A percentile compares a stretch with the other conserved stretches of the same genome.
phyloP scores from a whole-genome alignment of 2,113 vertebrate genomes.

The Speoplatyrhinus poulsoni region DNA sequence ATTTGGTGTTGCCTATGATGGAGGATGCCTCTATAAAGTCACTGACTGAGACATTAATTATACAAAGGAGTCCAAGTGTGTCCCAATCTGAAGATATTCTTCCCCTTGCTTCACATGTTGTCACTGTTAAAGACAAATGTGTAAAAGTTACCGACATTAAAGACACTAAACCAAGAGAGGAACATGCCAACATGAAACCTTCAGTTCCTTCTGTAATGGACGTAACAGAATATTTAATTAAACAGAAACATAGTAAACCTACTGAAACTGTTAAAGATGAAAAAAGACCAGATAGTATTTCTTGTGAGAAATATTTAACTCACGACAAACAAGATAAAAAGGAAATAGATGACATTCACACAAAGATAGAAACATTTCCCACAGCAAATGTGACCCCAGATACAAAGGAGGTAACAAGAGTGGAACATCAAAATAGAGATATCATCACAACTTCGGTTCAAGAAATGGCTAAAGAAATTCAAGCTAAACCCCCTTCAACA shows the following conservation, averaged over 20 bases:
- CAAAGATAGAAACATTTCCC: background rate
- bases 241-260: too few species aligned
- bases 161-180: background rate
- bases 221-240: background rate
- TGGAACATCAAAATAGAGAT: background rate
- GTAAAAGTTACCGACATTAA: background rate
- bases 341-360: background rate
- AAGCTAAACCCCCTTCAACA: background rate
- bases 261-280: too few species aligned
- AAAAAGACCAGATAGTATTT: too few species aligned
- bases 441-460: constrained; percentile 17
- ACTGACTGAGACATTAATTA: too few species aligned
- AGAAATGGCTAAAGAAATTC: constrained; percentile 12
- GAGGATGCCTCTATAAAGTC: too few species aligned
- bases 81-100: too few species aligned
- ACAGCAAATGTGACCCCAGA: background rate
- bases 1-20: too few species aligned
- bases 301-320: too few species aligned
- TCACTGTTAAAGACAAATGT: constrained; percentile 1
- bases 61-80: too few species aligned
- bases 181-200: background rate
- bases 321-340: background rate
- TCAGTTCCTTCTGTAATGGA: background rate
- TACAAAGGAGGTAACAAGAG: background rate
- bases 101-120: background rate